Conservation (phyloP, 2,888 invertebrate species). For the Octodonta nipae region DNA sequence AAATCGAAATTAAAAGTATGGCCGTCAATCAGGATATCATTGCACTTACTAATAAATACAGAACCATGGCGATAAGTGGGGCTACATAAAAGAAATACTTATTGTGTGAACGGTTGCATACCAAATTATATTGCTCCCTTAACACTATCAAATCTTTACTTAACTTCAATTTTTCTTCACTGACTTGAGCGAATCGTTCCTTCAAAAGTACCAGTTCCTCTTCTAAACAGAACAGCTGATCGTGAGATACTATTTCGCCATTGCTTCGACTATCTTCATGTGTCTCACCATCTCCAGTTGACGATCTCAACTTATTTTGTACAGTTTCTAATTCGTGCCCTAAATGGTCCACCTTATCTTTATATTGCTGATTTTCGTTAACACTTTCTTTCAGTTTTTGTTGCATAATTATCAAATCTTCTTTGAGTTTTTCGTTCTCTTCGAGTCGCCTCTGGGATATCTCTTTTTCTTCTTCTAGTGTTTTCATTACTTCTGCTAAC, state of each 20-base stretch:
- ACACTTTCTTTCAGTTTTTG: constrained; percentile 37
- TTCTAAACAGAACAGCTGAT: constrained; percentile 50
- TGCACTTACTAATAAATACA: constrained; percentile 48
- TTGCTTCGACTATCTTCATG: constrained; percentile 9
- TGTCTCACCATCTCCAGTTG: constrained; percentile 15
- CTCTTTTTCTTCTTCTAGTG: constrained; percentile 23
- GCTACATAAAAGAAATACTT: constrained; percentile 46
- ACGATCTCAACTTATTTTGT: constrained; percentile 8
- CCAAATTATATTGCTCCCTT: constrained; percentile 44
- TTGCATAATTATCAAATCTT: constrained; percentile 29
- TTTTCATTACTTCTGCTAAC: constrained; percentile 24
- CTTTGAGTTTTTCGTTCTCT: constrained; percentile 24
- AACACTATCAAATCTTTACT: constrained; percentile 46
- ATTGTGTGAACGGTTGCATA: constrained; percentile 46
- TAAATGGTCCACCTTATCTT: constrained; percentile 27
- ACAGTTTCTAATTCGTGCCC: constrained; percentile 26
- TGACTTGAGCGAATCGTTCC: constrained; percentile 54
- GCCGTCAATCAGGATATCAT: constrained; percentile 51
- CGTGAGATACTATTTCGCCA: constrained; percentile 27
- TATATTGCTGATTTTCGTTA: constrained; percentile 38
- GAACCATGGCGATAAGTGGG: constrained; percentile 43
- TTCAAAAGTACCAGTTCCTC: constrained; percentile 62
- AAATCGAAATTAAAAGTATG: constrained; percentile 33
- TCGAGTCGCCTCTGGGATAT: constrained; percentile 19
- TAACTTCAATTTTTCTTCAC: constrained; percentile 48